A percentile compares a stretch with the other conserved stretches of the same genome.
Conservation (phyloP, 1,140 invertebrate genomes). For the Leptoteleia sp. region DNA sequence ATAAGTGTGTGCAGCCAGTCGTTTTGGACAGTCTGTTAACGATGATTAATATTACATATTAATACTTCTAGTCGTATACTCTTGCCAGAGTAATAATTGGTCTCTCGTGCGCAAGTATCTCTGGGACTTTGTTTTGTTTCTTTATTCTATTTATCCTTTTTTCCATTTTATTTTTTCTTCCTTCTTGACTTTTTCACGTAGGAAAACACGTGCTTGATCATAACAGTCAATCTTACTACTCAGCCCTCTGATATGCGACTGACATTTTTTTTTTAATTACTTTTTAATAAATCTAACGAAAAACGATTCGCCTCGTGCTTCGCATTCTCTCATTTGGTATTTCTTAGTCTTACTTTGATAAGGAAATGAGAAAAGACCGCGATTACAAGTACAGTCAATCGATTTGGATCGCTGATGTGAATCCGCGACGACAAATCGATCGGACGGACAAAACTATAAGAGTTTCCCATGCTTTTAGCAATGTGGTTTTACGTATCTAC, state of each 20-base stretch:
- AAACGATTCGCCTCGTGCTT: slow-evolving; percentile 16
- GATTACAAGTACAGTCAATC: not conserved
- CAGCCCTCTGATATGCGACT: slow-evolving; percentile 36
- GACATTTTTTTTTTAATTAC: too few species aligned
- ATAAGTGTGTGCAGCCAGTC: slow-evolving; percentile 74
- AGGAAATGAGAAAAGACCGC: slow-evolving; percentile 20
- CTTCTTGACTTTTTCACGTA: too few species aligned
- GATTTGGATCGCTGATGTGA: not conserved
- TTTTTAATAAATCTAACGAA: slow-evolving; percentile 22
- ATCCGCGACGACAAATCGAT: slow-evolving; percentile 26
- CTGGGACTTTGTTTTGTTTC: slow-evolving; percentile 27
- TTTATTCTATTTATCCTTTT: too few species aligned
- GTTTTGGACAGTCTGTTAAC: slow-evolving; percentile 75
- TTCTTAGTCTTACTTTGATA: slow-evolving; percentile 65
- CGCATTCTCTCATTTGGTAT: slow-evolving; percentile 70
- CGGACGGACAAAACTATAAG: slow-evolving; percentile 43
- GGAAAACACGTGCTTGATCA: slow-evolving; percentile 11
- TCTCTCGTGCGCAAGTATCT: slow-evolving; percentile 70
- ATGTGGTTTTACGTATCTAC: slow-evolving; percentile 56
- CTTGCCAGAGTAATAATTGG: slow-evolving; percentile 80
- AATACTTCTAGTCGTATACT: slow-evolving; percentile 82
- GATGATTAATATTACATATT: slow-evolving; percentile 80
- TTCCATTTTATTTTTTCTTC: too few species aligned
- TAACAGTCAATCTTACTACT: not conserved
- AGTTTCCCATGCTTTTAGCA: slow-evolving; percentile 45